Evolutionary conservation across 2,888 invertebrate genomes (phyloP), one percentile per base, ranked within the genome.

Genomic region (Lymantria dispar): DNA sequence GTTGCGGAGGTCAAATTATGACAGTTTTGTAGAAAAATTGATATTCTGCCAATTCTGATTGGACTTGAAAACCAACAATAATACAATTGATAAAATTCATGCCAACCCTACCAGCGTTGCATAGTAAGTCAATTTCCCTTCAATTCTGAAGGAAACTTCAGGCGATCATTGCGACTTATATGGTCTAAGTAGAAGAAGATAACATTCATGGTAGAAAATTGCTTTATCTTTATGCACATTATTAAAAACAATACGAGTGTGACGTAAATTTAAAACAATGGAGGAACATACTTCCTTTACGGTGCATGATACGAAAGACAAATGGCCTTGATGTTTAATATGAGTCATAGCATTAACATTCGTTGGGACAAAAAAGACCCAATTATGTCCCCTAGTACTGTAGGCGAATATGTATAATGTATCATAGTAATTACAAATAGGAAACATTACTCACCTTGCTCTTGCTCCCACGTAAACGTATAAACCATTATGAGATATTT

Each of bases 331-430:
- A 62, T 57, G 45, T 41, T 44, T 48, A 56, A 41, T 54, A 54
- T 80, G 80, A 80, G 50, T 78, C 77, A 79, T 52, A 48, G 47
- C 46, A 61, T 67, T 68, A 62, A 64, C 60, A 68, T 63, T 71
- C 60, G 64, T 57, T 60, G 53, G 65, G 59, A 74, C 70, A 72
- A 77, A 75, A 39, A 74, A 73, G 60, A 58, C 70, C 70, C 72
- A 73, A 75, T 70, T 73, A 71, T 65, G 68, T 68, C 59, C 57
- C 56, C 52, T 58, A 56, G 52, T 47, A 29, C 54, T 52, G 64
- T 62, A 63, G 47, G 59, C 58, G 58, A 50, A 48, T 54, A 43
- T 48, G 22, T 51, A 22, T 22, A 51, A 45, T 50, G 52, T 56
- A 59, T 58, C 54, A 49, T 45, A 55, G 51, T 52, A 58, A 51